phyloP scores from a whole-genome alignment of 2,113 vertebrate species.

The Sula dactylatra region DNA sequence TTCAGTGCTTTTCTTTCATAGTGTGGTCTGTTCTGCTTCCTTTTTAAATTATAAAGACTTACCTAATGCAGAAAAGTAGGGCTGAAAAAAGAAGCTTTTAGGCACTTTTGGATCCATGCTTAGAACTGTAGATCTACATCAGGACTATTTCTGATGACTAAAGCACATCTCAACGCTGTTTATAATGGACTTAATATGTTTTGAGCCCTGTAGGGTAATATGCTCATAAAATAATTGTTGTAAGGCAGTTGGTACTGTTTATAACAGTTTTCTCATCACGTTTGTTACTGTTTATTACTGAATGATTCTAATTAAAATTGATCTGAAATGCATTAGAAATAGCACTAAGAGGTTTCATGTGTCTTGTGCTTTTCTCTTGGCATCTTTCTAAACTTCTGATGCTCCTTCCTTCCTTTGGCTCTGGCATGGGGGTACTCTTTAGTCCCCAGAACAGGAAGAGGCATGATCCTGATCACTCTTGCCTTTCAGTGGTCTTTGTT shows the following conservation, averaged over 20 bases:
- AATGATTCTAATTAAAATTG: not conserved
- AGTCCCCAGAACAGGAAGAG: not conserved
- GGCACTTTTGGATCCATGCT: not conserved
- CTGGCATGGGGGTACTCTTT: not conserved
- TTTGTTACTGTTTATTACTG: not conserved
- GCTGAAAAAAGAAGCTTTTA: not conserved
- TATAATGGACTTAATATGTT: not conserved
- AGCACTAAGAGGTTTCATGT: not conserved
- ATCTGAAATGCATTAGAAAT: constrained; percentile 18
- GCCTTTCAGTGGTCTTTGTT: not conserved
- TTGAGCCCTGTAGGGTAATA: not conserved
- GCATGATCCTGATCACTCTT: not conserved
- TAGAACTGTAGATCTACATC: not conserved
- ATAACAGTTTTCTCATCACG: not conserved
- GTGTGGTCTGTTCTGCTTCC: not conserved
- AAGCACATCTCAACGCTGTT: not conserved
- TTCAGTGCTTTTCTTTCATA: not conserved
- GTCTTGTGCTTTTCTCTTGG: not conserved
- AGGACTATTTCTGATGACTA: not conserved
- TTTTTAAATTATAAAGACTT: not conserved
- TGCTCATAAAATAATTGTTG: not conserved
- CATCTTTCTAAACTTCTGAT: not conserved
- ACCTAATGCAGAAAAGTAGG: not conserved
- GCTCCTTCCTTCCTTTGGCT: not conserved
- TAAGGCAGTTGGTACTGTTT: not conserved